Base-by-base conservation (phyloP, 1,140 invertebrate genomes). In the Hesperophylax magnus region DNA sequence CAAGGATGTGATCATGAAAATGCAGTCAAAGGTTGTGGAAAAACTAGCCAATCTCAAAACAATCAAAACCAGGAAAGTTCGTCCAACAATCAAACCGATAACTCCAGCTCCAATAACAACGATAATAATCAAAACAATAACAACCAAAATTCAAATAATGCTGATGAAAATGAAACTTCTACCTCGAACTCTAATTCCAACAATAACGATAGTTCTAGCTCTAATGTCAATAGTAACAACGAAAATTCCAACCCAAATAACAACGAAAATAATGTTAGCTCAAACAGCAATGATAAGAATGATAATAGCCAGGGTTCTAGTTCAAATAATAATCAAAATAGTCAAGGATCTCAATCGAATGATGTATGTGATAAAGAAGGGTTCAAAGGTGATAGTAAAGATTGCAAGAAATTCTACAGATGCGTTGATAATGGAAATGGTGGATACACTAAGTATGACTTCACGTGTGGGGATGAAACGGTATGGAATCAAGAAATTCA, bases 331-430 rank as follows among this genome's bases (percentile, higher is more conserved):
- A 65, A 78, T 65, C 24, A 61, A 81, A 71, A 60, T 58, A 75
- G 52, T 31, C 56, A 47, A 39, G 20, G 20, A 6, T 60, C 71
- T 22, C 20, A 20, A n/a, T 83, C 85, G 18, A 53, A 15, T 58
- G 86, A 86, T 71, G 83, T 39, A 52, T 90, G 89, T 85, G 69
- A 84, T 65, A 63, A 89, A 77, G 80, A 94, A 90, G 94, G 94
- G 85, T 95, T 94, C 88, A 89, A 92, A 79, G 90, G 91, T 31
- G 91, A 95, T 89, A 87, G 90, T 14, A 86, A 90, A 80, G 92
- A 96, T 86, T 96, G 96, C 84, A 92, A 89, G 79, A 94, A 95
- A 86, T 96, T 96, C 86, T 95, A 94, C 85, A 91, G 95, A 85
- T 96, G 95, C 87, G 94, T 96, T 54, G 89, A 91, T 81, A 89